phyloP scores from a whole-genome alignment of 2,797 vertebrate genomes.

The Tauraco hartlaubi region DNA sequence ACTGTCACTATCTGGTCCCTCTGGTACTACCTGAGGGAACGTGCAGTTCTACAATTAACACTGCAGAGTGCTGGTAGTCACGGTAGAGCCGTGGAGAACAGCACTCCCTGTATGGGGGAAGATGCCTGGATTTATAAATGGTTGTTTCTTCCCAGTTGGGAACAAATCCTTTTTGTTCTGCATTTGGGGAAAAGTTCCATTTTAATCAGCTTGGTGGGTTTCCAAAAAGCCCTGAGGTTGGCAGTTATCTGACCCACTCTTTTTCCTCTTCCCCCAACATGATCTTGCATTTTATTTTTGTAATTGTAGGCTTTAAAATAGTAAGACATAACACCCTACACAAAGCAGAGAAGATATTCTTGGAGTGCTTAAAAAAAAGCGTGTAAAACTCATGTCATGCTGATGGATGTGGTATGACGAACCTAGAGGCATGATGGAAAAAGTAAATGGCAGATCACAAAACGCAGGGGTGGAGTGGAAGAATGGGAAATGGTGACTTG shows the following conservation, averaged over 20 bases:
- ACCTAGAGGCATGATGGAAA: neutral
- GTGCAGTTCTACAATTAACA: neutral
- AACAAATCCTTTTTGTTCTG: neutral
- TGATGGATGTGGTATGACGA: neutral
- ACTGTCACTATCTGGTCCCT: too few species aligned
- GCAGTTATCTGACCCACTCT: neutral
- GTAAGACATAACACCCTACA: neutral
- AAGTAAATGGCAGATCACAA: constrained; percentile 15
- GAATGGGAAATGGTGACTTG: neutral
- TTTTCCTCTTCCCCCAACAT: neutral
- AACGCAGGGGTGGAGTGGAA: neutral
- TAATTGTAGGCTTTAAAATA: neutral
- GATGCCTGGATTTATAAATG: neutral
- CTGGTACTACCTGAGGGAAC: neutral
- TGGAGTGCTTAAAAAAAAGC: accelerated
- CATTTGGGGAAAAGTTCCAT: neutral
- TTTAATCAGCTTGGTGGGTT: neutral
- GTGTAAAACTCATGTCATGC: neutral
- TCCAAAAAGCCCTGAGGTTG: neutral
- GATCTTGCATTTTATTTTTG: neutral
- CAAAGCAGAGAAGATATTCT: neutral
- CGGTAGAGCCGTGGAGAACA: neutral
- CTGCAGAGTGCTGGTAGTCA: neutral
- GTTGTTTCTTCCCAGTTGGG: neutral
- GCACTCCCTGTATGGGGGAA: neutral